A percentile compares a stretch with the other conserved stretches of the same genome.
These are phyloP conservation scores for Drosophila borealis DNA, from an alignment of 2,888 invertebrate species.

Conservation along the genomic window DNA sequence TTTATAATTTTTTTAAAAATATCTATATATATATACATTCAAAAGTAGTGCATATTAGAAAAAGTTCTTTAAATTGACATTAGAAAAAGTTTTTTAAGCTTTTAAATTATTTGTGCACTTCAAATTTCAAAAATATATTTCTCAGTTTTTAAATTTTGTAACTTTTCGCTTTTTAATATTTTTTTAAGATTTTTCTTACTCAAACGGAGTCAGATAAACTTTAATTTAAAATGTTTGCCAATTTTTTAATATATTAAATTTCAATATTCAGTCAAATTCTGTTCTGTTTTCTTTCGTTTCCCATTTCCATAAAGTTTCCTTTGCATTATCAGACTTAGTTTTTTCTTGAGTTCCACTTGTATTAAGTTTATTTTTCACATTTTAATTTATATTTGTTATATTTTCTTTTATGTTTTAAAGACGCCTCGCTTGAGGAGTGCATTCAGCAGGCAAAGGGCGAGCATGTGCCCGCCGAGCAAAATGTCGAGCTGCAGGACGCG, in stretches of 20 bases:
- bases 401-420: constrained; percentile 71
- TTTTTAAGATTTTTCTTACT: too few relatives aligned
- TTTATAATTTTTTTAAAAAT: too few relatives aligned
- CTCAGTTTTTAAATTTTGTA: neutral
- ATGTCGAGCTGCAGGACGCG: constrained; percentile 83
- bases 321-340: neutral
- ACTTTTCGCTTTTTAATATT: too few relatives aligned
- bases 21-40: too few relatives aligned
- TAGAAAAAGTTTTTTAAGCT: too few relatives aligned
- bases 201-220: neutral
- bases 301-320: neutral
- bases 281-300: neutral
- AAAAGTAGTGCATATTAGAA: too few relatives aligned
- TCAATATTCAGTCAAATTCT: too few relatives aligned
- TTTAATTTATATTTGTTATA: constrained; percentile 31
- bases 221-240: neutral
- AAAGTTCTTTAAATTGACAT: neutral
- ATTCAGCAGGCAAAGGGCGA: constrained; percentile 86
- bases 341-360: constrained; percentile 2
- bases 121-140: neutral
- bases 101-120: too few relatives aligned
- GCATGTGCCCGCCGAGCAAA: constrained; percentile 84
- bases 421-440: constrained; percentile 89
- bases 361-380: neutral
- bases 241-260: too few relatives aligned